These are phyloP conservation scores for Metalampra italica DNA, from an alignment of 2,888 invertebrate species.

Conservation along the genomic window DNA sequence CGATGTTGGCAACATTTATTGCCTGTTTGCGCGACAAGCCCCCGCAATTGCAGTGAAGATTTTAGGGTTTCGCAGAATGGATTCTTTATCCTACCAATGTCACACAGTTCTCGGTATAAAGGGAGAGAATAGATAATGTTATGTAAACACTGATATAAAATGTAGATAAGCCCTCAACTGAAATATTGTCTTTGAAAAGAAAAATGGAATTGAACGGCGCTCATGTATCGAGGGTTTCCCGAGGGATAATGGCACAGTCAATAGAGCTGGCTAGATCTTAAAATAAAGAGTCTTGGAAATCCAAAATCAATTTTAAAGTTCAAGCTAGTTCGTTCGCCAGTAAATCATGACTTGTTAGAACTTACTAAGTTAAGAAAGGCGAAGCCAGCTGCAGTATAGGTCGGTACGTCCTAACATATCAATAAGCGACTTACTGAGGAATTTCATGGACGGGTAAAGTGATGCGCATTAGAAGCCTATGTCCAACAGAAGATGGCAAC, in stretches of 20 bases:
- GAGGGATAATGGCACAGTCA: background rate
- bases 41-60: conserved; percentile 48
- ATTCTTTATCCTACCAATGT: conserved; percentile 47
- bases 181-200: conserved; percentile 26
- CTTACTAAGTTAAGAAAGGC: no score
- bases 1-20: conserved; percentile 48
- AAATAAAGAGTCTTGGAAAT: background rate
- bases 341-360: no score
- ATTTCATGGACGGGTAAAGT: no score
- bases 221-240: conserved; percentile 2
- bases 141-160: conserved; percentile 41
- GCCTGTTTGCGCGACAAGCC: conserved; percentile 50
- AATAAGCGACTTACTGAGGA: no score
- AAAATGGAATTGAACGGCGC: conserved; percentile 2
- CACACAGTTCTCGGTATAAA: conserved; percentile 24
- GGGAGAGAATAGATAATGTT: conserved; percentile 42
- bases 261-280: background rate
- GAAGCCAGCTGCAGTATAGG: no score
- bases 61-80: conserved; percentile 50
- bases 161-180: conserved; percentile 37
- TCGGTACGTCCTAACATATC: no score
- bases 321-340: no score
- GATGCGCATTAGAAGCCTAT: no score
- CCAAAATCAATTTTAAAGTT: no score
- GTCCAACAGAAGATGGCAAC: no score